A percentile compares a stretch with the other conserved stretches of the same genome.
Conservation (phyloP, 2,888 invertebrate species). For the Folsomia candida region DNA sequence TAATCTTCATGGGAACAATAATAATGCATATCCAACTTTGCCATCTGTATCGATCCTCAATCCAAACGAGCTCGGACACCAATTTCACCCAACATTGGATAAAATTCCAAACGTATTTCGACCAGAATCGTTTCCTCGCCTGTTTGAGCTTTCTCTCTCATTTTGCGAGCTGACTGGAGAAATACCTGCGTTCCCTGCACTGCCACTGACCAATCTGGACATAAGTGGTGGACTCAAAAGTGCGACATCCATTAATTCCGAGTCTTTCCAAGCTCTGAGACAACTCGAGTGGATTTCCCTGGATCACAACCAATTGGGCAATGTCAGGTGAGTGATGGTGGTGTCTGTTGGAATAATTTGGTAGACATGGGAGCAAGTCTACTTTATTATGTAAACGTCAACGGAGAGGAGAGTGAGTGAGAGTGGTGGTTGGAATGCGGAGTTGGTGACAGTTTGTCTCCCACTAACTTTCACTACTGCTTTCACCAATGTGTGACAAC, state of each 20-base stretch:
- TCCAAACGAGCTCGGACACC: conserved; percentile 51
- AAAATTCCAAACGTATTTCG: conserved; percentile 64
- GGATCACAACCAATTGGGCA: conserved; percentile 82
- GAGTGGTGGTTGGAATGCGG: too few species aligned
- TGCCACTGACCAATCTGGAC: conserved; percentile 76
- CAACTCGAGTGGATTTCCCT: conserved; percentile 75
- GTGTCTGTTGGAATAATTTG: too few species aligned
- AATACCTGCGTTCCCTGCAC: conserved; percentile 73
- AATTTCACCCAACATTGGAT: conserved; percentile 14
- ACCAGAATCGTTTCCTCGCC: conserved; percentile 63
- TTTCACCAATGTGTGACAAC: too few species aligned
- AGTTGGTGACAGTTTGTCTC: too few species aligned
- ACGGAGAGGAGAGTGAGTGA: too few species aligned
- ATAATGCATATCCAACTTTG: too few species aligned
- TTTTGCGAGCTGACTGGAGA: conserved; percentile 79
- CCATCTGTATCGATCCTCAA: too few species aligned
- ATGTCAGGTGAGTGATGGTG: conserved; percentile 65
- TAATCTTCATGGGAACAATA: too few species aligned
- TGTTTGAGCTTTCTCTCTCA: conserved; percentile 85
- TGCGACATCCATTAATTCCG: conserved; percentile 59
- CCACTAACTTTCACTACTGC: too few species aligned
- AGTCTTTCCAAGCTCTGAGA: conserved; percentile 41
- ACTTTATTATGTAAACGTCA: too few species aligned
- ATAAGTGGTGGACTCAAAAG: conserved; percentile 78
- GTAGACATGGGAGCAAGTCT: too few species aligned